Conservation (phyloP, 2,113 vertebrate genomes). For the Psittacara wagleri region DNA sequence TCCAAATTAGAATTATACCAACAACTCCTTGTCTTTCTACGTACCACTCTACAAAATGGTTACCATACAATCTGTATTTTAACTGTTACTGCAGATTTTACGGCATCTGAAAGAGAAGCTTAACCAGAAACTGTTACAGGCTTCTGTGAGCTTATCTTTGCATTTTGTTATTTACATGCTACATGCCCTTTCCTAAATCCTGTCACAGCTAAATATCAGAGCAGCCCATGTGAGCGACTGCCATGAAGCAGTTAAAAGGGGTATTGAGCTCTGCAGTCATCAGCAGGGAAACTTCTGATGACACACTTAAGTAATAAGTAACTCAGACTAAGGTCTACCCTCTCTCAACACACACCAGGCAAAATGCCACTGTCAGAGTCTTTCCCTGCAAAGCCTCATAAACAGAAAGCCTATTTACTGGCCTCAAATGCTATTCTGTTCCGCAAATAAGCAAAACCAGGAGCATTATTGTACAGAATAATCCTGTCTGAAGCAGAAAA, state of each 20-base stretch:
- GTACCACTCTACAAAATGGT: background rate
- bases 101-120: background rate
- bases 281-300: background rate
- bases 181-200: background rate
- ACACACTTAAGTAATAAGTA: background rate
- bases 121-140: background rate
- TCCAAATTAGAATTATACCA: background rate
- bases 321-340: background rate
- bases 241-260: background rate
- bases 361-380: background rate
- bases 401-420: background rate
- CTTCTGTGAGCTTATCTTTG: background rate
- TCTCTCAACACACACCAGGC: background rate
- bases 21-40: background rate
- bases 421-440: background rate
- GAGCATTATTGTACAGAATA: background rate
- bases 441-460: conserved; percentile 4
- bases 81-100: background rate
- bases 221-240: background rate
- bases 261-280: background rate
- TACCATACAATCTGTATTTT: background rate
- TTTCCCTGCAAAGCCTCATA: background rate
- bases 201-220: background rate
- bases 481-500: background rate
- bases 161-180: background rate